Evolutionary conservation across 2,888 invertebrate species (phyloP).

Genomic region (Nebria brevicollis): DNA sequence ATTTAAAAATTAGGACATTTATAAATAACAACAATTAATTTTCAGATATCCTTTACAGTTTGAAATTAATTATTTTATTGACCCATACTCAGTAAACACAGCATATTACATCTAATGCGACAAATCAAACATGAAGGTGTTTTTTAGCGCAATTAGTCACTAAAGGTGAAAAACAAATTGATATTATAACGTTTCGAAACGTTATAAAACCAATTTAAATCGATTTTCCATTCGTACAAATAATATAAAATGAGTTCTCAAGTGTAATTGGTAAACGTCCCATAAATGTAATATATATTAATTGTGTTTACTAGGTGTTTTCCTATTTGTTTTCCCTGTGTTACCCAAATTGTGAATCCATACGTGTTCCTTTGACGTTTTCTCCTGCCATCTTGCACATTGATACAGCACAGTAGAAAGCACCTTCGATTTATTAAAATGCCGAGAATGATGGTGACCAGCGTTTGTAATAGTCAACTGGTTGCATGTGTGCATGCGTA

Average conservation of each 20-base stretch:
- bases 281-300: neutral
- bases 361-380: neutral
- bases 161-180: no score
- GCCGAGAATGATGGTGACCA: slow-evolving; percentile 34
- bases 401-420: slow-evolving; percentile 41
- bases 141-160: no score
- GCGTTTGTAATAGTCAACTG: slow-evolving; percentile 38
- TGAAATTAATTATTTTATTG: slow-evolving; percentile 34
- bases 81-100: slow-evolving; percentile 5
- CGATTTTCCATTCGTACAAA: no score
- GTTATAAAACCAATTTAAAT: no score
- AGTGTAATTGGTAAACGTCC: no score
- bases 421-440: slow-evolving; percentile 35
- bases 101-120: no score
- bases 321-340: slow-evolving; percentile 21
- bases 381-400: slow-evolving; percentile 26
- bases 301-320: neutral
- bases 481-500: slow-evolving; percentile 35
- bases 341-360: slow-evolving; percentile 1
- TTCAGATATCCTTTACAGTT: slow-evolving; percentile 39
- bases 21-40: slow-evolving; percentile 38
- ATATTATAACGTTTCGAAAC: no score
- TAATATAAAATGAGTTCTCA: no score
- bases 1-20: slow-evolving; percentile 7
- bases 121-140: no score